Base-by-base conservation (phyloP, 2,113 vertebrate species). In the Seriola rivoliana region DNA sequence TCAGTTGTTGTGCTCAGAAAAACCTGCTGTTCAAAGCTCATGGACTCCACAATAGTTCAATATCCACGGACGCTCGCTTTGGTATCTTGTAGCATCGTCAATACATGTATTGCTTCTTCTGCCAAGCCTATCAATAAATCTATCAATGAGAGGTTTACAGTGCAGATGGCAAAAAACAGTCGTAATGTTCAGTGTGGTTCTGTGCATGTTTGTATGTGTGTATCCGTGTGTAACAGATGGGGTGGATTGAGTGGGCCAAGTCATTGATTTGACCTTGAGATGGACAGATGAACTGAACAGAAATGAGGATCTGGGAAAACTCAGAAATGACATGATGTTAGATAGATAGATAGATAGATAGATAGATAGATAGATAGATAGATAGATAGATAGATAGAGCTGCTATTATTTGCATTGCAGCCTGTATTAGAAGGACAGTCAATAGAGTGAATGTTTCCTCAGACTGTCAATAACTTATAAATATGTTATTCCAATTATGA, bases 231-330 rank as follows among this genome's bases (percentile, higher is more conserved):
- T 81, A 78, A 92, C 92, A 94, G 91, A 94, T 94, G 92, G 93
- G 73, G 46, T 54, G 55, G 67, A 40, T 11, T 36, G 72, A 80
- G 70, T 38, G 46, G 87, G 84, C 85, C 81, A 83, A 83, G 90
- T 80, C 92, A 90, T 92, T 92, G 89, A 91, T 94, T 89, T 92
- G 93, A 93, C 92, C 90, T 91, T 92, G 89, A 89, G 59, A 25
- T 66, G 80, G 60, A 84, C 81, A 64, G 80, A 48, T 82, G 55
- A 88, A 79, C 55, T 71, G 34, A 69, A 58, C 36, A 68, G 17
- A 68, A 50, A 21, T 55, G 60, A 71, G 46, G 17, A 58, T 57
- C 13, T 34, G 34, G 32, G 11, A 60, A 74, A 69, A 25, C 23
- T 11, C 9, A 57, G 54, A 9, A 17, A 8, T 21, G 11, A 23